Evolutionary conservation across 2,888 invertebrate genomes (phyloP).

Genomic region (Campaea margaritaria): DNA sequence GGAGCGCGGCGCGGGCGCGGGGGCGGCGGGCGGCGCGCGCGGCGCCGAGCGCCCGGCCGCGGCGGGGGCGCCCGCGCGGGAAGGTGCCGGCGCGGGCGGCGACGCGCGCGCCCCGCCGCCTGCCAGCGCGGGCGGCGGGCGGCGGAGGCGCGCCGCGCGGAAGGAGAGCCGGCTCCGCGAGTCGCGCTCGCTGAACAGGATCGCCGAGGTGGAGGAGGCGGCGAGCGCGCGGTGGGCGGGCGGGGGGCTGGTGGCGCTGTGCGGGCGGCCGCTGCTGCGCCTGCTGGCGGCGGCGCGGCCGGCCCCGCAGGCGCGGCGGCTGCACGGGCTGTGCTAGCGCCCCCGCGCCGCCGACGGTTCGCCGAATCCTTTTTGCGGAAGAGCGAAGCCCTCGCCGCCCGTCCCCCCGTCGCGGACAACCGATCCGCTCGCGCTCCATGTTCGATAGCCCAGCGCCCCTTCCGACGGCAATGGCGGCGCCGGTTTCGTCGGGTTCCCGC

Average conservation of each 20-base stretch:
- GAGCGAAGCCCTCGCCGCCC: background rate
- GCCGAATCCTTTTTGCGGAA: background rate
- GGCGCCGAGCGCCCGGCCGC: slow-evolving; percentile 49
- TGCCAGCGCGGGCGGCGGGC: slow-evolving; percentile 54
- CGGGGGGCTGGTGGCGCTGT: slow-evolving; percentile 74
- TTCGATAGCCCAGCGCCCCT: too few species aligned
- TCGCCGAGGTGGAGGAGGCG: slow-evolving; percentile 94
- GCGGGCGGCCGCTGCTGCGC: slow-evolving; percentile 76
- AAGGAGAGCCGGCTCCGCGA: slow-evolving; percentile 87
- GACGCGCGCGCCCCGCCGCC: slow-evolving; percentile 49
- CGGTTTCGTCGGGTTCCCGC: slow-evolving; percentile 8
- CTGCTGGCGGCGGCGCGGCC: slow-evolving; percentile 82
- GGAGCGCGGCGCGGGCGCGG: slow-evolving; percentile 89
- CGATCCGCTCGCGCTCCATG: too few species aligned
- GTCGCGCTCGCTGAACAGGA: slow-evolving; percentile 93
- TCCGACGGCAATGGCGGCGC: too few species aligned
- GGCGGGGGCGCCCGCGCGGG: slow-evolving; percentile 52
- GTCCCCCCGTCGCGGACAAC: background rate
- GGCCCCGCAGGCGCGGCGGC: slow-evolving; percentile 67
- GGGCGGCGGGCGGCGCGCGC: slow-evolving; percentile 58
- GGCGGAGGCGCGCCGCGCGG: slow-evolving; percentile 72
- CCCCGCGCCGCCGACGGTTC: background rate
- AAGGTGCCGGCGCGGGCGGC: slow-evolving; percentile 49
- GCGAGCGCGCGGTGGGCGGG: slow-evolving; percentile 73
- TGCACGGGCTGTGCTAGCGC: slow-evolving; percentile 76